These are phyloP conservation scores for Hirtodrosophila histrioides DNA, from an alignment of 2,888 invertebrate genomes.

Conservation along the genomic window DNA sequence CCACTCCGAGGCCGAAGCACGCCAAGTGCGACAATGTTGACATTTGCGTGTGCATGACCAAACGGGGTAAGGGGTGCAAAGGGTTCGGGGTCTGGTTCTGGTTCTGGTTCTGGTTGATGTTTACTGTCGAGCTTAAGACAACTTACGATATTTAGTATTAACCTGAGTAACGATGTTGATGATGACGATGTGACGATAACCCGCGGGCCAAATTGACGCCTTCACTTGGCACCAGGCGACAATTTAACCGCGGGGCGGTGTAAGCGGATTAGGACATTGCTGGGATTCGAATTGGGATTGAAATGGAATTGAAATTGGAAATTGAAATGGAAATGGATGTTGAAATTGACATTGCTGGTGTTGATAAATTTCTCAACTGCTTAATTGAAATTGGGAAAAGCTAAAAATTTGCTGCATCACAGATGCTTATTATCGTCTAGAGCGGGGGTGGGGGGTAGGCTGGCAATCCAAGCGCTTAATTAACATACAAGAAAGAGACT, in stretches of 20 bases:
- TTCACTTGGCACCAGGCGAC: constrained; percentile 40
- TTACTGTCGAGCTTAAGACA: constrained; percentile 70
- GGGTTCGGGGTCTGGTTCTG: constrained; percentile 12
- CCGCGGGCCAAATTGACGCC: constrained; percentile 61
- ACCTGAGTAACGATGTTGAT: constrained; percentile 14
- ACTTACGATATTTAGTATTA: constrained; percentile 53
- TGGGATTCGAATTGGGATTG: constrained; percentile 7
- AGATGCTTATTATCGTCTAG: background rate
- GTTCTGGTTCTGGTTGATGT: constrained; percentile 37
- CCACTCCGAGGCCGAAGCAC: constrained; percentile 37
- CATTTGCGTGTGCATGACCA: constrained; percentile 58
- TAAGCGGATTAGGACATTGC: constrained; percentile 65
- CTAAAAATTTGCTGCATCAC: constrained; percentile 64
- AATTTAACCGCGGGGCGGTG: constrained; percentile 45
- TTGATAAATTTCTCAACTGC: constrained; percentile 24
- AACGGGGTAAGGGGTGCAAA: constrained; percentile 12
- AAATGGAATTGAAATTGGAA: constrained; percentile 12
- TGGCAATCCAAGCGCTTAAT: constrained; percentile 52
- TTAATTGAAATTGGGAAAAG: constrained; percentile 30
- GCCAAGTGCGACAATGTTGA: constrained; percentile 75
- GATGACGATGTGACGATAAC: constrained; percentile 43
- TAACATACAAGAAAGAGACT: constrained; percentile 74
- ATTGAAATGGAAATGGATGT: constrained; percentile 11
- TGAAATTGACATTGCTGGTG: constrained; percentile 6
- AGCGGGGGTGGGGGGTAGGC: background rate